Evolutionary conservation across 2,888 invertebrate genomes (phyloP).

Genomic region (Microctonus aethiopoides): DNA sequence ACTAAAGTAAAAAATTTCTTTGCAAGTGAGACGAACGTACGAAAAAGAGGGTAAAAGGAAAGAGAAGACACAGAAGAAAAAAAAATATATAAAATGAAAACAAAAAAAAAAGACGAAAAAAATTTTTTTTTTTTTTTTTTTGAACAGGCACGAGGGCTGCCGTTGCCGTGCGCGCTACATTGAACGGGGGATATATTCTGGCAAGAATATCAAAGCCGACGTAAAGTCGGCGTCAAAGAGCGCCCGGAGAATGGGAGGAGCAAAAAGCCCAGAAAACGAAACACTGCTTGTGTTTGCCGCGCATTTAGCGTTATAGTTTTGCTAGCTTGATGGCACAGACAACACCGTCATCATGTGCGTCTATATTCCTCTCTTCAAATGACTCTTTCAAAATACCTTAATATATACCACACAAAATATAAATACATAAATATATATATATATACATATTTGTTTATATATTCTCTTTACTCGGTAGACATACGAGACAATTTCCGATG

Average conservation of each 20-base stretch:
- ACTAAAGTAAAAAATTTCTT: slow-evolving; percentile 17
- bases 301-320: slow-evolving; percentile 30
- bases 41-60: slow-evolving; percentile 35
- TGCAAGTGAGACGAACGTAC: slow-evolving; percentile 3
- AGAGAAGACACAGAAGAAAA: slow-evolving; percentile 27
- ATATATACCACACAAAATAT: background rate
- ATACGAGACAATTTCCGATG: slow-evolving; percentile 1
- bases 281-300: slow-evolving; percentile 28
- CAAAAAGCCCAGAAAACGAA: slow-evolving; percentile 19
- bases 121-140: no score
- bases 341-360: slow-evolving; percentile 1
- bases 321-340: slow-evolving; percentile 5
- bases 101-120: slow-evolving; percentile 23
- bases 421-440: background rate
- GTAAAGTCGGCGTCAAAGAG: slow-evolving; percentile 56
- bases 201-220: slow-evolving; percentile 62
- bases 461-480: background rate
- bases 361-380: slow-evolving; percentile 2
- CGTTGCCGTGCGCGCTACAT: slow-evolving; percentile 20
- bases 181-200: slow-evolving; percentile 57
- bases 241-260: slow-evolving; percentile 41
- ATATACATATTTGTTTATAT: background rate
- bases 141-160: slow-evolving; percentile 12
- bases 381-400: slow-evolving; percentile 1
- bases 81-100: slow-evolving; percentile 33